A percentile compares a stretch with the other conserved stretches of the same genome.
Conservation (phyloP, 2,113 vertebrate species). For the Tachycineta bicolor region DNA sequence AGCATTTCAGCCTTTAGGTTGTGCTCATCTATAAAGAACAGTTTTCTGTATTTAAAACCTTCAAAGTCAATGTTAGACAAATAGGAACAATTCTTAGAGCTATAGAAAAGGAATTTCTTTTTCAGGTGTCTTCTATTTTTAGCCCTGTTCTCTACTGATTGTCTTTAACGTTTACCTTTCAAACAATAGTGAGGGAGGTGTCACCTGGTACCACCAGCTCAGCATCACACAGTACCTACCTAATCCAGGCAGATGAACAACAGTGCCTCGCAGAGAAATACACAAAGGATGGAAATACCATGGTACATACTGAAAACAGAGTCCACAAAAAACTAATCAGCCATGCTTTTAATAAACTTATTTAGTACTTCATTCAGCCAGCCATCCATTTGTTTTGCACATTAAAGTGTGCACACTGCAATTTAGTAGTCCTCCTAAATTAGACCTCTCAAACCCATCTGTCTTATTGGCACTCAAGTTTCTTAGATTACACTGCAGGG, state of each 20-base stretch:
- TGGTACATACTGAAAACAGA: background rate
- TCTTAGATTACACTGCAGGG: background rate
- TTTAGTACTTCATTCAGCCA: background rate
- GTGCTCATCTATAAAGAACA: background rate
- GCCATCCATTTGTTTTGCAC: background rate
- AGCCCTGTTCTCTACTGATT: background rate
- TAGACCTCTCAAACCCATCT: conserved; percentile 35
- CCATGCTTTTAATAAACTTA: background rate
- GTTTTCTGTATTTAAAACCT: background rate
- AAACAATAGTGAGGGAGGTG: background rate
- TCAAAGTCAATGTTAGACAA: background rate
- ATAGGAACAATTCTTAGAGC: background rate
- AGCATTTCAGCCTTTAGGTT: background rate
- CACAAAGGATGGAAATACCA: background rate
- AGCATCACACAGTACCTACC: background rate
- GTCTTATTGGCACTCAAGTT: conserved; percentile 26
- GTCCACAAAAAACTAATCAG: background rate
- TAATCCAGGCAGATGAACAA: background rate
- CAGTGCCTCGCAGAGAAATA: background rate
- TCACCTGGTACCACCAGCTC: background rate
- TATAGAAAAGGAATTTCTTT: conserved; percentile 9
- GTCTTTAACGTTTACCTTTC: background rate
- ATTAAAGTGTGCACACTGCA: background rate
- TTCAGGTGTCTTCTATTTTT: conserved; percentile 13
- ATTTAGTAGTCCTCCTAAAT: conserved; percentile 27